Percentiles rank a stretch among this genome's conserved stretches.
These are phyloP conservation scores for Coelopa pilipes DNA, from an alignment of 2,888 invertebrate species.

Conservation along the genomic window DNA sequence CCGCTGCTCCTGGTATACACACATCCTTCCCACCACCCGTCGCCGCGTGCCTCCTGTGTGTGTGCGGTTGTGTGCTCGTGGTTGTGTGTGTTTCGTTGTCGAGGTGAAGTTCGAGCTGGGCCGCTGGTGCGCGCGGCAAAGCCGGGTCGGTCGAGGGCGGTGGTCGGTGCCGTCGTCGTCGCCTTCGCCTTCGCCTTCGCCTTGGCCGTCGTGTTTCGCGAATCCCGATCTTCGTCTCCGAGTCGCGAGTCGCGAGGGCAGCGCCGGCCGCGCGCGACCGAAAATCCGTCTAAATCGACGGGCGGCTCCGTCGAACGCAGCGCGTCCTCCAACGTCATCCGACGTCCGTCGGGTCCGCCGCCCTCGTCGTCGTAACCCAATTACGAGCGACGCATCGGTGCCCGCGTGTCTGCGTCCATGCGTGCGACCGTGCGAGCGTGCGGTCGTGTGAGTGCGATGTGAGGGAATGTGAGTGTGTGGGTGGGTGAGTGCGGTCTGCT, in stretches of 20 bases:
- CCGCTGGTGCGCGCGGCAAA: slow-evolving; percentile 14
- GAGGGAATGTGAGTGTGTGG: slow-evolving; percentile 23
- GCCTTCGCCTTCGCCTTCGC: too few species aligned
- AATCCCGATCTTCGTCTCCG: too few species aligned
- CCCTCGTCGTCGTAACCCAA: slow-evolving; percentile 9
- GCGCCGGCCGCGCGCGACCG: too few species aligned
- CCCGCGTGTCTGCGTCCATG: slow-evolving; percentile 36
- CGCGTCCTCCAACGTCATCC: slow-evolving; percentile 44
- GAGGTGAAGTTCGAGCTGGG: not conserved
- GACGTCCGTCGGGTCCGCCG: slow-evolving; percentile 44
- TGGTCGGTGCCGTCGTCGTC: slow-evolving; percentile 41
- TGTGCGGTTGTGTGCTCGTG: not conserved
- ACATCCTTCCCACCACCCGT: not conserved
- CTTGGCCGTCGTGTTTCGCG: too few species aligned
- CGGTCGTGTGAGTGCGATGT: slow-evolving; percentile 37
- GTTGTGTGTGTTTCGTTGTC: slow-evolving; percentile 21
- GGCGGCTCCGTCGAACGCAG: too few species aligned
- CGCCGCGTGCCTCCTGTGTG: too few species aligned
- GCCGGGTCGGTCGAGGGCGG: slow-evolving; percentile 52
- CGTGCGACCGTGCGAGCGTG: slow-evolving; percentile 34
- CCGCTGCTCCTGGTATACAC: not conserved
- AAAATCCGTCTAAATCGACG: too few species aligned
- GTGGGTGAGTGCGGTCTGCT: slow-evolving; percentile 38
- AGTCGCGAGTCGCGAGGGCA: too few species aligned
- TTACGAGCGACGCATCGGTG: slow-evolving; percentile 31